These are phyloP conservation scores for Trematocara marginatum DNA, from an alignment of 2,113 vertebrate species.

Conservation along the genomic window DNA sequence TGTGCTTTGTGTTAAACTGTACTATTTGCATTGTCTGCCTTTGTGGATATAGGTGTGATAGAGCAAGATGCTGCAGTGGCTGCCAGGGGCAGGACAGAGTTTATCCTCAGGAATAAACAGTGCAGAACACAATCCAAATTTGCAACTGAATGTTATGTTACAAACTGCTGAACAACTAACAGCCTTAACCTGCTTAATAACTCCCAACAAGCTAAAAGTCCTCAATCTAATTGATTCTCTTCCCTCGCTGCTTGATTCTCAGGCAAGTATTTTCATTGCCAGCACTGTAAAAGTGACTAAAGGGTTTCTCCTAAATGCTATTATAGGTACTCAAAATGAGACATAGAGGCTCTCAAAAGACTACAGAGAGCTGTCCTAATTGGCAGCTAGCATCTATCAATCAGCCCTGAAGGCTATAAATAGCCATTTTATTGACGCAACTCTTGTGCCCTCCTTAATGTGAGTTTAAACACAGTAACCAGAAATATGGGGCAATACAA, in stretches of 20 bases:
- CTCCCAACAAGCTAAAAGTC: slow-evolving; percentile 4
- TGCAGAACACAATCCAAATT: not conserved
- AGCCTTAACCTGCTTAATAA: not conserved
- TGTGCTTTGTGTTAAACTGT: slow-evolving; percentile 25
- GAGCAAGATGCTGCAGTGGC: slow-evolving; percentile 21
- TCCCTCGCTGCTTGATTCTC: not conserved
- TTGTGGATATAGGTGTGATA: slow-evolving; percentile 27
- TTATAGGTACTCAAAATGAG: not conserved
- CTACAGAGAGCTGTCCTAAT: slow-evolving; percentile 39
- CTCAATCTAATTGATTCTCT: not conserved
- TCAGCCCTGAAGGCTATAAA: slow-evolving; percentile 39
- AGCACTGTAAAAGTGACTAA: not conserved
- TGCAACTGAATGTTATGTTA: not conserved
- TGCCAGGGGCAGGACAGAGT: slow-evolving; percentile 29
- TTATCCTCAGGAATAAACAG: slow-evolving; percentile 22
- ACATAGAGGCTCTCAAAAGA: not conserved
- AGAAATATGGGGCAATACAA: slow-evolving; percentile 24
- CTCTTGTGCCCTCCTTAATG: slow-evolving; percentile 34
- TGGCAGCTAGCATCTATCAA: slow-evolving; percentile 35
- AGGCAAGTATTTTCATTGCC: not conserved
- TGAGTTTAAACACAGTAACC: slow-evolving; percentile 1
- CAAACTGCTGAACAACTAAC: not conserved
- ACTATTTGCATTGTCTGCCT: slow-evolving; percentile 26
- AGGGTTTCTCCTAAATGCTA: slow-evolving; percentile 7
- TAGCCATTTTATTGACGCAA: slow-evolving; percentile 29